These are phyloP conservation scores for Tryphoninae sp. DNA, from an alignment of 2,888 invertebrate genomes.

Conservation along the genomic window DNA sequence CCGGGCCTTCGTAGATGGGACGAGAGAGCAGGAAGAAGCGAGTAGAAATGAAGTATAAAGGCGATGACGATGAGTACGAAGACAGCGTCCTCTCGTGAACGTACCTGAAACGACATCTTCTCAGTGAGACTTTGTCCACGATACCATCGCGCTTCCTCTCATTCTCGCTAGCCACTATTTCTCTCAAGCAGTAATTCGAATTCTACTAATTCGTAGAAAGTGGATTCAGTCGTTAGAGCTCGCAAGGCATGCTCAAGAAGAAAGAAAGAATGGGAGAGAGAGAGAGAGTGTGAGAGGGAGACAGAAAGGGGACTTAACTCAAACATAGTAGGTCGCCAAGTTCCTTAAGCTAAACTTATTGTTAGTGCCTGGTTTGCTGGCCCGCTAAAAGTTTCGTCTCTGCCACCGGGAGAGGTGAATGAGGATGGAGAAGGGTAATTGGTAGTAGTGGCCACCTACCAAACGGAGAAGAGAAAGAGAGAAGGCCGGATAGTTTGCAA, in stretches of 20 bases:
- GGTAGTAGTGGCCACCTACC: conserved; percentile 49
- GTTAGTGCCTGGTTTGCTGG: conserved; percentile 60
- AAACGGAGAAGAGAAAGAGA: conserved; percentile 13
- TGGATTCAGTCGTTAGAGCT: conserved; percentile 53
- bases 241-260: conserved; percentile 27
- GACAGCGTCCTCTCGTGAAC: conserved; percentile 28
- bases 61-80: conserved; percentile 41
- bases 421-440: conserved; percentile 51
- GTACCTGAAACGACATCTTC: conserved; percentile 44
- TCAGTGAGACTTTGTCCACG: conserved; percentile 31
- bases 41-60: conserved; percentile 44
- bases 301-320: conserved; percentile 51
- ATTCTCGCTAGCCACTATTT: conserved; percentile 26
- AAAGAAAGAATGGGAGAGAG: conserved; percentile 9
- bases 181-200: conserved; percentile 56
- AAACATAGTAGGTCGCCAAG: conserved; percentile 64
- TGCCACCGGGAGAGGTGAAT: conserved; percentile 46
- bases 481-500: conserved; percentile 3
- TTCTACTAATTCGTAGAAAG: conserved; percentile 60
- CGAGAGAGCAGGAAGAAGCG: conserved; percentile 30
- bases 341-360: conserved; percentile 66
- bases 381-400: conserved; percentile 59
- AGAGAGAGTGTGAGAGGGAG: conserved; percentile 30
- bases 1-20: conserved; percentile 1
- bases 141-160: background rate